phyloP scores from a whole-genome alignment of 2,888 invertebrate genomes.

The Drosophila meridionalis region DNA sequence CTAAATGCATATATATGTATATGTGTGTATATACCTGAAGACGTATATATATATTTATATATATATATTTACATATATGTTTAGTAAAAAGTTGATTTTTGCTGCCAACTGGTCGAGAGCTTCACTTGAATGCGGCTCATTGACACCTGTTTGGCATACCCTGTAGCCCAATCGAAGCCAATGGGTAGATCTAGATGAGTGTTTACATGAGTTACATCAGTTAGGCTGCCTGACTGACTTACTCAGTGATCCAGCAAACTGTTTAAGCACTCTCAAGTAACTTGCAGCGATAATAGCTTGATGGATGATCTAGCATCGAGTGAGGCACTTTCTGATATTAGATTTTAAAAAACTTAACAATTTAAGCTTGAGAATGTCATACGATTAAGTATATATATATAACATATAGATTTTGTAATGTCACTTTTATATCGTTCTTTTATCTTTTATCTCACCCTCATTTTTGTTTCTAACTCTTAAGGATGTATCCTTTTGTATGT shows the following conservation, averaged over 20 bases:
- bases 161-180: conserved; percentile 3
- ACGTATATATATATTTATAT: conserved; percentile 8
- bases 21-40: neutral
- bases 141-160: conserved; percentile 45
- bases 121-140: conserved; percentile 26
- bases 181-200: neutral
- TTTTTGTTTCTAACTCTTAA: too few relatives aligned
- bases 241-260: neutral
- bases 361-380: too few relatives aligned
- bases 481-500: too few relatives aligned
- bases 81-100: conserved; percentile 27
- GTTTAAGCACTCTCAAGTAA: neutral
- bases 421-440: too few relatives aligned
- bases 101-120: conserved; percentile 30
- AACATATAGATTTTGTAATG: too few relatives aligned
- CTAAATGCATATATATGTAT: neutral
- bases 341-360: too few relatives aligned
- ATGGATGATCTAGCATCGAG: neutral
- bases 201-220: neutral
- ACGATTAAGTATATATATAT: too few relatives aligned
- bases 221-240: too few relatives aligned
- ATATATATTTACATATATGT: conserved; percentile 21
- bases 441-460: too few relatives aligned
- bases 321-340: too few relatives aligned
- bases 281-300: neutral